A percentile compares a stretch with the other conserved stretches of the same genome.
phyloP scores from a whole-genome alignment of 2,113 vertebrate species.

The Butorides virescens region DNA sequence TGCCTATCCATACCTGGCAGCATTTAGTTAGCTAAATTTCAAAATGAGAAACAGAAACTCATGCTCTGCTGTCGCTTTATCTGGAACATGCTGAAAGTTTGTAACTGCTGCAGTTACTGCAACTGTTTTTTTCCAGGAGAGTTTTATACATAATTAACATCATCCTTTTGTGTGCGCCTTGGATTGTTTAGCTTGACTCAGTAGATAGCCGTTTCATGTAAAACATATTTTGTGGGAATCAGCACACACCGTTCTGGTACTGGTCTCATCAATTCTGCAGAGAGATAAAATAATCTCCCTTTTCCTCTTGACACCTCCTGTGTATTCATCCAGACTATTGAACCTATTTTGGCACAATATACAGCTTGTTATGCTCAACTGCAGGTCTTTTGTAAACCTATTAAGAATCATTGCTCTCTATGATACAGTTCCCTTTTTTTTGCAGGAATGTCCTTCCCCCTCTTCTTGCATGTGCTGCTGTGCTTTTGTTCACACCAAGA shows the following conservation, averaged over 20 bases:
- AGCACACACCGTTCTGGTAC: neutral
- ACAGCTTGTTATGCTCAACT: neutral
- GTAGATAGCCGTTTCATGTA: neutral
- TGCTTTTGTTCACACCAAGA: neutral
- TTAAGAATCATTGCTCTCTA: neutral
- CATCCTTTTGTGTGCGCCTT: neutral
- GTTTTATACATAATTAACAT: neutral
- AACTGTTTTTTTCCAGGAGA: neutral
- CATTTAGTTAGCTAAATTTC: neutral
- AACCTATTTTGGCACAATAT: neutral
- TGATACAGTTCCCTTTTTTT: neutral
- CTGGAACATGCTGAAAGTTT: neutral
- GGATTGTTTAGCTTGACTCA: neutral
- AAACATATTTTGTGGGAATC: neutral
- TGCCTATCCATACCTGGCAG: neutral
- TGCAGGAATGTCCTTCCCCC: neutral
- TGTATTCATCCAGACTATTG: neutral
- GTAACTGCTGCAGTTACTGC: neutral
- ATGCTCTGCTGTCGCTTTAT: neutral
- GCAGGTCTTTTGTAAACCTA: neutral
- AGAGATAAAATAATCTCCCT: neutral
- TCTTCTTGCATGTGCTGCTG: neutral
- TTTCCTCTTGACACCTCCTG: neutral
- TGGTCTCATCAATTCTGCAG: neutral
- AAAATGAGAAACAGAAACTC: neutral